Evolutionary conservation across 1,140 invertebrate genomes (phyloP).

Genomic region (Tribolium castaneum): DNA sequence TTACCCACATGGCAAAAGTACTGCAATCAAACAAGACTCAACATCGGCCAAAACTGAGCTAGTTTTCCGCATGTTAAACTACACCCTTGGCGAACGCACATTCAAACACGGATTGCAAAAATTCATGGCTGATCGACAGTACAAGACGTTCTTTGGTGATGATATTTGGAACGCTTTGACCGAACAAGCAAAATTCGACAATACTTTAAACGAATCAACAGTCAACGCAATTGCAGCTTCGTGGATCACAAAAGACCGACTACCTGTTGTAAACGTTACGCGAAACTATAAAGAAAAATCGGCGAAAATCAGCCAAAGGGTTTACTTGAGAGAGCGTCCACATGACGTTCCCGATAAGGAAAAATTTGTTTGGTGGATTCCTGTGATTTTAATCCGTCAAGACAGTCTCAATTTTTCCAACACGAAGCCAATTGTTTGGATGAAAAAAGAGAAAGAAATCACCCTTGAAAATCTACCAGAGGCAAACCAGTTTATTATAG

Average conservation of each 20-base stretch:
- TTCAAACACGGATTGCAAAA: constrained; percentile 81
- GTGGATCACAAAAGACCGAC: constrained; percentile 84
- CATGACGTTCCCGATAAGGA: constrained; percentile 74
- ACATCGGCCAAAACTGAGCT: constrained; percentile 81
- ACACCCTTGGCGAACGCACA: constrained; percentile 81
- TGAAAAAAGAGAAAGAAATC: constrained; percentile 68
- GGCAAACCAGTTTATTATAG: constrained; percentile 74
- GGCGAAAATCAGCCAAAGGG: constrained; percentile 75
- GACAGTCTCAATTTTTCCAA: constrained; percentile 70
- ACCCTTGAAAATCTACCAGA: constrained; percentile 67
- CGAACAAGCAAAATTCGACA: constrained; percentile 71
- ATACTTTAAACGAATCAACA: constrained; percentile 68
- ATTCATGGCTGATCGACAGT: constrained; percentile 76
- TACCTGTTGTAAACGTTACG: constrained; percentile 81
- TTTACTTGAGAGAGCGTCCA: constrained; percentile 75
- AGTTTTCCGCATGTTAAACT: constrained; percentile 93
- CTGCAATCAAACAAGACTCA: constrained; percentile 78
- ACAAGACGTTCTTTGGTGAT: constrained; percentile 79
- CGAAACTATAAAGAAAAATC: constrained; percentile 75
- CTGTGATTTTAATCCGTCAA: constrained; percentile 70
- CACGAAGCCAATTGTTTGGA: constrained; percentile 69
- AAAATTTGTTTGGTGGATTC: constrained; percentile 77
- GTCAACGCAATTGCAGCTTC: constrained; percentile 78
- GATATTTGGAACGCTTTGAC: constrained; percentile 85
- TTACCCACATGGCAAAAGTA: constrained; percentile 77